phyloP scores from a whole-genome alignment of 2,113 vertebrate genomes.

The Piprites chloris region DNA sequence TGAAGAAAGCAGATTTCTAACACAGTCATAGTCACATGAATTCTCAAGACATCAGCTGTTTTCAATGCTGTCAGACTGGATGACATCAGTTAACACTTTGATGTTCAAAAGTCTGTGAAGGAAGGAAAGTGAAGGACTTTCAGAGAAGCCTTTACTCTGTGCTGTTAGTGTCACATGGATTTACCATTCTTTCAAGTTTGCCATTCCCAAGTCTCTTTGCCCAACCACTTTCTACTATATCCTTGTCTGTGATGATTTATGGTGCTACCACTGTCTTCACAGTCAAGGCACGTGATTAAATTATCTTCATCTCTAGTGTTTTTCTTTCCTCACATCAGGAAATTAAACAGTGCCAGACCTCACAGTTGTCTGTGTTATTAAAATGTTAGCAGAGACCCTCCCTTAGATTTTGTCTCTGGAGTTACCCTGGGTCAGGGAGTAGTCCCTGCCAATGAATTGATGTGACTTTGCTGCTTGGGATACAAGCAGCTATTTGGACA shows the following conservation, averaged over 20 bases:
- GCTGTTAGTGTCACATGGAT: not conserved
- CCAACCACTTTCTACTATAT: not conserved
- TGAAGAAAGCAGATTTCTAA: not conserved
- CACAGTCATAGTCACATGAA: not conserved
- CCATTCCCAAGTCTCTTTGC: not conserved
- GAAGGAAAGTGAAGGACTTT: not conserved
- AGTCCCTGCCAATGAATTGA: not conserved
- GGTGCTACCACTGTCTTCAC: not conserved
- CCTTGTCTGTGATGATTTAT: not conserved
- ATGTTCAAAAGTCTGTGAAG: not conserved
- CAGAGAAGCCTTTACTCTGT: not conserved
- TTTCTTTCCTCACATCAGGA: not conserved
- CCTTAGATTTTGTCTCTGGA: not conserved
- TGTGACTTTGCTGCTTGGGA: not conserved
- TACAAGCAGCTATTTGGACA: not conserved
- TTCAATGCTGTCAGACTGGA: not conserved
- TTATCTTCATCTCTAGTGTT: not conserved
- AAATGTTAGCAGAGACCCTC: not conserved
- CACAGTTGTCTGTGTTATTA: accelerated
- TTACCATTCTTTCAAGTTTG: not conserved
- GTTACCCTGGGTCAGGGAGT: not conserved
- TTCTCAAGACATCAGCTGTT: not conserved
- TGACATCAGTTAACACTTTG: not conserved
- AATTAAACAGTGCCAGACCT: not conserved
- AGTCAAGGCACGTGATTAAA: not conserved